Evolutionary conservation across 92 coral and sea anemone species (phyloP), one percentile per base, ranked within the genome.

Genomic region (Epizoanthus rinbou): DNA sequence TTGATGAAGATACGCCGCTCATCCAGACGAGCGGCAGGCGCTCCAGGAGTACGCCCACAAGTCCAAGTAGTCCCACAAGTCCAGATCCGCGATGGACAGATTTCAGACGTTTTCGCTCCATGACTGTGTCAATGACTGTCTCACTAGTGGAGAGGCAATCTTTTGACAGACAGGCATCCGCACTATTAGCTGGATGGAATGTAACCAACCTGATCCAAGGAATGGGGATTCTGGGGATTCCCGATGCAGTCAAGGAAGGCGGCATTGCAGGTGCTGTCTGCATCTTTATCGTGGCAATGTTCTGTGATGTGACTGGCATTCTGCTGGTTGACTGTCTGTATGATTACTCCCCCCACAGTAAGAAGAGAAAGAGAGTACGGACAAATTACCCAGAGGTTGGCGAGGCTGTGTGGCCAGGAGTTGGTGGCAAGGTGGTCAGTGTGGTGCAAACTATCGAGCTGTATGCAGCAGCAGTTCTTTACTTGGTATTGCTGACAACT

Each of bases 331-430:
- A 93, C 59, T 91, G 98, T 57, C 85, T 93, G 80, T 93, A 93
- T 82, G 98, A 93, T 19, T 73, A 87, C 58, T 93, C 98, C 58
- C 95, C 95, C 24, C 91, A 95, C 58, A 93, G 98, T 82, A 89
- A 86, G 89, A 73, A 64, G 64, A 91, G 90, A 43, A 93, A 93
- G 81, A 82, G 98, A 80, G 93, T 93, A 25, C 91, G 95, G 5
- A 86, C 84, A 25, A 88, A 92, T 24, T 93, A 93, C 75, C 94
- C 95, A 52, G 98, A 93, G 22, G 87, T 93, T 23, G 98, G 98
- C 18, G 98, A 93, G 24, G 98, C 95, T 2, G 98, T 93, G 66
- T 93, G 98, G 98, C 98, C 93, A 17, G 91, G 98, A n/a, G 90
- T 93, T 28, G 98, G 98, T 53, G 95, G 98, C 6, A 91, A 58